Conservation (phyloP, 2,113 vertebrate species). For the Cyprinodon tularosa region DNA sequence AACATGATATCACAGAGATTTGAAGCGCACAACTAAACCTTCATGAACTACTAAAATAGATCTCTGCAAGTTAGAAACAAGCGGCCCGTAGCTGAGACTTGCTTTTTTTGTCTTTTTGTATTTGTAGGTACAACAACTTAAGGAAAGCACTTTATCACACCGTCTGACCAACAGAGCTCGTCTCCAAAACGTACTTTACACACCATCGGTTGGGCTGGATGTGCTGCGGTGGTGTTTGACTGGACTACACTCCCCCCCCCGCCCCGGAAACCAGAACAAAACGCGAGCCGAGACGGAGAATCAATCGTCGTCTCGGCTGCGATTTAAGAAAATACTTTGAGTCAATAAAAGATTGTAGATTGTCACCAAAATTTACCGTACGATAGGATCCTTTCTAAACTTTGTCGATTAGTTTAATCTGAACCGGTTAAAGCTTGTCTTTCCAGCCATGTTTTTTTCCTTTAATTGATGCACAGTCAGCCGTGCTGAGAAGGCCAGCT, state of each 20-base stretch:
- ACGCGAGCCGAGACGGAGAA: slow-evolving; percentile 41
- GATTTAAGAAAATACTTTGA: slow-evolving; percentile 18
- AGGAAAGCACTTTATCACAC: slow-evolving; percentile 95
- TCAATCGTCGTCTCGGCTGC: slow-evolving; percentile 38
- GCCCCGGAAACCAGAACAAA: slow-evolving; percentile 75
- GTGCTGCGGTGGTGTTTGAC: slow-evolving; percentile 76
- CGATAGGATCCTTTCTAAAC: slow-evolving; percentile 16
- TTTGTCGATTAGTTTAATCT: slow-evolving; percentile 8
- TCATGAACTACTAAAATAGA: slow-evolving; percentile 99
- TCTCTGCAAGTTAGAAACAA: slow-evolving; percentile 97
- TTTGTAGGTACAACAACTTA: slow-evolving; percentile 87
- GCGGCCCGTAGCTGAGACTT: slow-evolving; percentile 84
- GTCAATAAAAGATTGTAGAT: slow-evolving; percentile 52
- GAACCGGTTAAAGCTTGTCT: slow-evolving; percentile 42
- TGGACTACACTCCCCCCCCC: slow-evolving; percentile 88
- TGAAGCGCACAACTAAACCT: slow-evolving; percentile 99
- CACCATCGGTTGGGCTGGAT: slow-evolving; percentile 83
- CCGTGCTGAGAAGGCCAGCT: slow-evolving; percentile 81
- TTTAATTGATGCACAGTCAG: slow-evolving; percentile 35
- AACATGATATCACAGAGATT: slow-evolving; percentile 96
- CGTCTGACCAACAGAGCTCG: slow-evolving; percentile 91
- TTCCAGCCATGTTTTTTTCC: slow-evolving; percentile 82
- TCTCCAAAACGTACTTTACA: slow-evolving; percentile 90
- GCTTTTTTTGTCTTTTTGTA: slow-evolving; percentile 77
- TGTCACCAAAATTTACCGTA: slow-evolving; percentile 64